A percentile compares a stretch with the other conserved stretches of the same genome.
Conservation (phyloP, 2,888 invertebrate genomes). For the Polietes domitor region DNA sequence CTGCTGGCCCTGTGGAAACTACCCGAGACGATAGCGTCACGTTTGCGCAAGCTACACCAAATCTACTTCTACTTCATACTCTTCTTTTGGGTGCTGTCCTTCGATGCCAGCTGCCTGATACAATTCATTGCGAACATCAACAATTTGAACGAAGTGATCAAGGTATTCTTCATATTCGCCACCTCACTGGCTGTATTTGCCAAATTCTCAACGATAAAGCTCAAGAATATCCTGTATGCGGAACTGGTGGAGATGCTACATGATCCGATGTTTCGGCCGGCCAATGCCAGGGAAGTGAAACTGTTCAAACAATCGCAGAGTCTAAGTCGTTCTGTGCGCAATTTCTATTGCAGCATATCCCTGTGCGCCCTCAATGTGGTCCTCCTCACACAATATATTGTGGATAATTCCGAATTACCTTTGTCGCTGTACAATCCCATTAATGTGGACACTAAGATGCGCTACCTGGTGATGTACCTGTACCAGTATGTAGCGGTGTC, state of each 20-base stretch:
- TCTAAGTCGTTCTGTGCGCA: conserved; percentile 65
- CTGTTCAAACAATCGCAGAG: conserved; percentile 58
- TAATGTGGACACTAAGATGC: conserved; percentile 47
- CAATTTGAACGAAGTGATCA: conserved; percentile 72
- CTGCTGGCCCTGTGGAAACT: conserved; percentile 54
- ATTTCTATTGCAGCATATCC: conserved; percentile 69
- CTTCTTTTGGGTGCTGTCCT: conserved; percentile 69
- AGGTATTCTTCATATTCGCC: conserved; percentile 71
- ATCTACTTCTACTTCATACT: conserved; percentile 63
- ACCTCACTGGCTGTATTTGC: conserved; percentile 68
- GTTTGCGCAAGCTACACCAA: conserved; percentile 31
- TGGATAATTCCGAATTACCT: conserved; percentile 69
- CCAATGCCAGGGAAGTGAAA: conserved; percentile 60
- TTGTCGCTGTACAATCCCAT: conserved; percentile 71
- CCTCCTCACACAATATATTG: conserved; percentile 65
- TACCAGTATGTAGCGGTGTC: conserved; percentile 69
- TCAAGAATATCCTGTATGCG: conserved; percentile 65
- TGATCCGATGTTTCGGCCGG: conserved; percentile 61
- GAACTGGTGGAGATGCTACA: conserved; percentile 67
- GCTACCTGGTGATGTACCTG: conserved; percentile 68
- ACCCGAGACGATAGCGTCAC: conserved; percentile 29
- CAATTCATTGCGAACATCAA: conserved; percentile 69
- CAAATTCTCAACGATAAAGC: conserved; percentile 68
- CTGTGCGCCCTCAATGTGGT: conserved; percentile 66
- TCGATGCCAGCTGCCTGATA: conserved; percentile 69